These are phyloP conservation scores for Habrosyne pyritoides DNA, from an alignment of 2,888 invertebrate genomes.

Conservation along the genomic window DNA sequence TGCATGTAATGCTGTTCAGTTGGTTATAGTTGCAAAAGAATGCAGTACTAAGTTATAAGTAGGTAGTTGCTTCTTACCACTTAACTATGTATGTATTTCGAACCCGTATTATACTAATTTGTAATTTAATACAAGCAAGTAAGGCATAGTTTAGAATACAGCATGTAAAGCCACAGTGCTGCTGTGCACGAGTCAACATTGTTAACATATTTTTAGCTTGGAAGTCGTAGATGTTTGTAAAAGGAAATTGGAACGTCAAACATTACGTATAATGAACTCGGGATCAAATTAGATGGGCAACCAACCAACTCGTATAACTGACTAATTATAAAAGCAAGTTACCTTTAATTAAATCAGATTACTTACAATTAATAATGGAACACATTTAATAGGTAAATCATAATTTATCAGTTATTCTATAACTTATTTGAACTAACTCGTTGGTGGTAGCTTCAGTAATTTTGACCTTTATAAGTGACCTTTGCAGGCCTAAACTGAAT, in stretches of 20 bases:
- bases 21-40: not conserved
- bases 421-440: too few species aligned
- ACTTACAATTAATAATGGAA: too few species aligned
- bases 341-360: too few species aligned
- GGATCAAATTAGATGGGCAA: not conserved
- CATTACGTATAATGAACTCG: not conserved
- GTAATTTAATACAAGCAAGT: not conserved
- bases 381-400: too few species aligned
- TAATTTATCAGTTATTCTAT: too few species aligned
- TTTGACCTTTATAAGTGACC: too few species aligned
- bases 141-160: not conserved
- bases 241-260: slow-evolving; percentile 9
- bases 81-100: not conserved
- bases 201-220: not conserved
- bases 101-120: not conserved
- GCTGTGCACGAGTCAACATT: slow-evolving; percentile 1
- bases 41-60: not conserved
- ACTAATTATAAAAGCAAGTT: too few species aligned
- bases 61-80: not conserved
- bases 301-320: not conserved
- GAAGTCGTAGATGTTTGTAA: slow-evolving; percentile 2
- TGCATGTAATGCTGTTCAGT: not conserved
- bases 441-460: too few species aligned
- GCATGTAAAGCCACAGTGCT: not conserved
- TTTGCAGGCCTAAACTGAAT: too few species aligned